Evolutionary conservation across 2,797 vertebrate species (phyloP), one percentile per base, ranked within the genome.

Genomic region (Fundulus diaphanus): DNA sequence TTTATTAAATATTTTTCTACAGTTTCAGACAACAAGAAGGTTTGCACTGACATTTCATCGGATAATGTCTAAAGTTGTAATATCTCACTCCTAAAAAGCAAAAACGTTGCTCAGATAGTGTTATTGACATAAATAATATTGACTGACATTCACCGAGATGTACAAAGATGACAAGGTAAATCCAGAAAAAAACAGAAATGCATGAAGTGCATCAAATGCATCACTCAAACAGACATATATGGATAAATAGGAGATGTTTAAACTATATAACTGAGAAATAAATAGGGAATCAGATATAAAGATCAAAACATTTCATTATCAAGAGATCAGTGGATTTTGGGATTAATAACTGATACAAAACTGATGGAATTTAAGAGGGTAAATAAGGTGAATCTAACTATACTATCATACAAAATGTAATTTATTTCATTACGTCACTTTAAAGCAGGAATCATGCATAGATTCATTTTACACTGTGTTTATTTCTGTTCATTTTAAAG

Each of bases 1-100:
- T 69, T 70, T 71, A 74, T 79, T 79, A 84, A 68, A 79, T 76
- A 69, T 79, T 74, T 12, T 70, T 74, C 52, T 70, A 72, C 67
- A 68, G 49, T 84, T 79, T 85, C 61, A 16, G 35, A 63, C 35
- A 63, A 63, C 5, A 66, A n/a, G 63, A 63, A 63, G 40, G 33
- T 63, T 63, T 42, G 63, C 63, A 27, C 37, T 16, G 22, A 65
- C 40, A 65, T 40, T 24, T n/a, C 35, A 65, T 6, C 12, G 11
- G 35, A n/a, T 65, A 42, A n/a, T 13, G 12, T 46, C 7, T 35
- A 3, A 35, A 18, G 54, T 33, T 59, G 27, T 31, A 18, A 48
- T 48, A 2, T 15, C 63, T 27, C 5, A 15, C 2, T n/a, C 12
- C 37, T 42, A 13, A 24, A 15, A 12, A 3, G 37, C 22, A 66